Evolutionary conservation across 2,797 vertebrate genomes (phyloP).

Genomic region (Geotrypetes seraphini): DNA sequence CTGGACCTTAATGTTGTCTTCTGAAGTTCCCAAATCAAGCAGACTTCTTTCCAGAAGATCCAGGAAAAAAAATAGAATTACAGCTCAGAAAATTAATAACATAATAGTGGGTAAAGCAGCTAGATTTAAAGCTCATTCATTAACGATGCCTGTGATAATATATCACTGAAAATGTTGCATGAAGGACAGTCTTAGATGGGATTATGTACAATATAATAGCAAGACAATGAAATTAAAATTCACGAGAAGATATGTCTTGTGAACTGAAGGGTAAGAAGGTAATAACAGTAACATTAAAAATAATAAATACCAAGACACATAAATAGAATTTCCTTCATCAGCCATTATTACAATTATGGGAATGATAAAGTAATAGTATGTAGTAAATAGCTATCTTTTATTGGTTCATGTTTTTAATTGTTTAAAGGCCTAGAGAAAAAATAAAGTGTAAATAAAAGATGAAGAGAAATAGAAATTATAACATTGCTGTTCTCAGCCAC

Average conservation of each 20-base stretch:
- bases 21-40: constrained; percentile 62
- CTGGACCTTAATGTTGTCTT: no score
- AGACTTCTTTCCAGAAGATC: constrained; percentile 57
- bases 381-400: constrained; percentile 84
- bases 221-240: constrained; percentile 85
- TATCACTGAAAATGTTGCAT: constrained; percentile 84
- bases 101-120: constrained; percentile 83
- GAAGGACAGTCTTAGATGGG: constrained; percentile 85
- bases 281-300: constrained; percentile 67
- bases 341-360: constrained; percentile 67
- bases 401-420: constrained; percentile 63
- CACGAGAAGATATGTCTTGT: constrained; percentile 69
- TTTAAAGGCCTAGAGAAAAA: constrained; percentile 38
- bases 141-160: constrained; percentile 77
- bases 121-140: constrained; percentile 83
- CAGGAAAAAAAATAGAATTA: constrained; percentile 55
- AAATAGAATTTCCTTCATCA: constrained; percentile 74
- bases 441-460: not conserved
- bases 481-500: no score
- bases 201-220: constrained; percentile 80
- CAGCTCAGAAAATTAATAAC: constrained; percentile 77
- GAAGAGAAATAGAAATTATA: not conserved
- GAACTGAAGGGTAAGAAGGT: constrained; percentile 64
- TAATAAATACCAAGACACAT: constrained; percentile 84
- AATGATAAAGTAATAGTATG: constrained; percentile 79